Evolutionary conservation across 2,113 vertebrate species (phyloP).

Genomic region (Cyprinodon tularosa): DNA sequence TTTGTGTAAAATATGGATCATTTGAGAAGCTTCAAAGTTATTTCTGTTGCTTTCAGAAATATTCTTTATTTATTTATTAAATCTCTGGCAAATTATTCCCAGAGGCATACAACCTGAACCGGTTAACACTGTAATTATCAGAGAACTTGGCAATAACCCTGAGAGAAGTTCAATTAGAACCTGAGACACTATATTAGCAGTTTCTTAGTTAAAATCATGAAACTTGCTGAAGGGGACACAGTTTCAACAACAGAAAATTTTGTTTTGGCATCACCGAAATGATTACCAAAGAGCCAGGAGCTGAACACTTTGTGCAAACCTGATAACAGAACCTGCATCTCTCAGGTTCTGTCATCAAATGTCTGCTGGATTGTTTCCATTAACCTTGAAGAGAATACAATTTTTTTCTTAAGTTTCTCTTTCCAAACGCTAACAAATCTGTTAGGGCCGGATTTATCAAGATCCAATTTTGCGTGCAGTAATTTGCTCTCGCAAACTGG

Average conservation of each 20-base stretch:
- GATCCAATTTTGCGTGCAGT: no score
- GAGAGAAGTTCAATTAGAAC: not conserved
- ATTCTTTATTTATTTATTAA: not conserved
- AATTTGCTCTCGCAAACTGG: no score
- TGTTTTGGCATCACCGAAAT: not conserved
- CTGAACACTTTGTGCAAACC: not conserved
- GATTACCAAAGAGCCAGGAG: not conserved
- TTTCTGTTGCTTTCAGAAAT: no score
- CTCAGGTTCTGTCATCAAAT: not conserved
- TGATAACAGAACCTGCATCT: no score
- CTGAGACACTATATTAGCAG: not conserved
- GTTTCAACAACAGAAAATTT: not conserved
- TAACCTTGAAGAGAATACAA: no score
- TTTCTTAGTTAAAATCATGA: not conserved
- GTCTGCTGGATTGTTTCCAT: not conserved
- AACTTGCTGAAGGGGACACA: not conserved
- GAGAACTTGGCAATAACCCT: not conserved
- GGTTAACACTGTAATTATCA: not conserved
- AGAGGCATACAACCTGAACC: not conserved
- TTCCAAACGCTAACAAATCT: not conserved
- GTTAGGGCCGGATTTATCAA: no score
- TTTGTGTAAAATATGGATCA: no score
- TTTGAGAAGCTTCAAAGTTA: no score
- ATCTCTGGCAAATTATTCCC: not conserved
- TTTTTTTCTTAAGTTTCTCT: not conserved